These are phyloP conservation scores for Actinernus sp. DNA, from an alignment of 92 coral and sea anemone species.

Conservation along the genomic window DNA sequence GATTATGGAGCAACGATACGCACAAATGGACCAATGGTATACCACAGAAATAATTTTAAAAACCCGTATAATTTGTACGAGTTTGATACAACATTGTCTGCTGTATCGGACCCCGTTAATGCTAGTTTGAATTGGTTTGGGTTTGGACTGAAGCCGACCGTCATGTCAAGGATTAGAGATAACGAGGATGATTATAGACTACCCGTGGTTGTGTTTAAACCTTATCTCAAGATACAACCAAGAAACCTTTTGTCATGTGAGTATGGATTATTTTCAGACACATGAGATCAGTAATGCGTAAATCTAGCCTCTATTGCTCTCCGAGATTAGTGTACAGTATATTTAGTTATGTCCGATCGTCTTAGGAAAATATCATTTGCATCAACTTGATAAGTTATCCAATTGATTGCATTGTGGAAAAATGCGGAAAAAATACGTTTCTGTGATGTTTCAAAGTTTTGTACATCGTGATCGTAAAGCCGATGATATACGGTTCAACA, in stretches of 20 bases:
- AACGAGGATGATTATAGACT: constrained; percentile 27
- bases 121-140: constrained; percentile 73
- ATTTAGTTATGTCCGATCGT: background rate
- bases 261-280: constrained; percentile 2
- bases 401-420: no score
- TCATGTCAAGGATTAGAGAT: constrained; percentile 40
- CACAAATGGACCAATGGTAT: constrained; percentile 71
- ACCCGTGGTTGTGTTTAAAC: constrained; percentile 41
- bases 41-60: constrained; percentile 46
- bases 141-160: constrained; percentile 31
- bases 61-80: constrained; percentile 73
- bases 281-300: no score
- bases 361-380: background rate
- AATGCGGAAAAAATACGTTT: no score
- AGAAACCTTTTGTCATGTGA: constrained; percentile 61
- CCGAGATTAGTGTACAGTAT: no score
- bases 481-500: no score
- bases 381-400: no score
- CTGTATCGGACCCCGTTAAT: constrained; percentile 20
- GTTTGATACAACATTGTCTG: constrained; percentile 35
- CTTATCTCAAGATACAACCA: constrained; percentile 58
- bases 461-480: no score
- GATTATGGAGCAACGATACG: constrained; percentile 54
- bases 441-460: no score
- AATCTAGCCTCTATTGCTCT: no score